These are phyloP conservation scores for Clunio marinus DNA, from an alignment of 2,888 invertebrate genomes.

Conservation along the genomic window DNA sequence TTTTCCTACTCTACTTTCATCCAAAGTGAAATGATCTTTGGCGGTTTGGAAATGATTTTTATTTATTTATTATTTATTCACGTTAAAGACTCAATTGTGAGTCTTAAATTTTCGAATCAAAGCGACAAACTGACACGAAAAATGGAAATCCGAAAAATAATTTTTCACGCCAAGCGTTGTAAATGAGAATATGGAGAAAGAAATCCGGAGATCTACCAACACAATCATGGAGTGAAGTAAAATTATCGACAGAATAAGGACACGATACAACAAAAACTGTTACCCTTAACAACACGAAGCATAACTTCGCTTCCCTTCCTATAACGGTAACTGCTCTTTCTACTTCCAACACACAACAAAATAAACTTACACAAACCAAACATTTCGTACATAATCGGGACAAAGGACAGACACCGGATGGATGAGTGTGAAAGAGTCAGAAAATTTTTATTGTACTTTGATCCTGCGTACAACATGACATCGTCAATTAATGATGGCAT, in stretches of 20 bases:
- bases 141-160: slow-evolving; percentile 25
- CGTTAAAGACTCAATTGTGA: slow-evolving; percentile 26
- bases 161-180: slow-evolving; percentile 21
- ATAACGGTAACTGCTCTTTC: slow-evolving; percentile 2
- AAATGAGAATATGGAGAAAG: no score
- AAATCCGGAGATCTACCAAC: slow-evolving; percentile 2
- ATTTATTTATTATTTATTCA: background rate
- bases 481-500: background rate
- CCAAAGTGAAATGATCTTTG: background rate
- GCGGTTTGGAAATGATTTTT: background rate
- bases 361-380: no score
- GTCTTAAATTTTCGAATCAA: slow-evolving; percentile 38
- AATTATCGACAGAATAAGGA: no score
- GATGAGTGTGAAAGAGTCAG: slow-evolving; percentile 7
- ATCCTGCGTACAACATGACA: background rate
- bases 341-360: slow-evolving; percentile 1
- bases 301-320: background rate
- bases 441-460: background rate
- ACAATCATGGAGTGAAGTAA: background rate
- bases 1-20: background rate
- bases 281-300: slow-evolving; percentile 8
- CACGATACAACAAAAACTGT: slow-evolving; percentile 8
- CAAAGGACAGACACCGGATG: slow-evolving; percentile 3
- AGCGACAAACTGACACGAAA: slow-evolving; percentile 33
- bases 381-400: no score